Evolutionary conservation across 2,888 invertebrate genomes (phyloP).

Genomic region (Aspidiotus destructor): DNA sequence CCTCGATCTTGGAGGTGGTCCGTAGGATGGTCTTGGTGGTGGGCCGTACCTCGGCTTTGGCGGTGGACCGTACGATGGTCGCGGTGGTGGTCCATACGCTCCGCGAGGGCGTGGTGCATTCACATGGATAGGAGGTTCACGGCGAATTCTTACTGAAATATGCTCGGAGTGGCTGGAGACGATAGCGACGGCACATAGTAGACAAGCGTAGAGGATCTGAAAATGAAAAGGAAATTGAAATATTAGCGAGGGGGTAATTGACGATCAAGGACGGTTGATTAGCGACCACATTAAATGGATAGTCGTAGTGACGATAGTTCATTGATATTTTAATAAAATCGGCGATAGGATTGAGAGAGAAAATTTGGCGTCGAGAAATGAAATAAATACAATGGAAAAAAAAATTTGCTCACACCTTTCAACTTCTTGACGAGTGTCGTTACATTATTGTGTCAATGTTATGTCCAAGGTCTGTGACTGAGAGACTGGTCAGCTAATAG

Average conservation of each 20-base stretch:
- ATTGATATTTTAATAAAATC: no score
- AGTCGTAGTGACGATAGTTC: no score
- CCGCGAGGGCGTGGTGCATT: slow-evolving; percentile 35
- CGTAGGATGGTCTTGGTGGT: slow-evolving; percentile 37
- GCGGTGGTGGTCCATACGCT: slow-evolving; percentile 39
- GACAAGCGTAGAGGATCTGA: slow-evolving; percentile 24
- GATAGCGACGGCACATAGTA: slow-evolving; percentile 11
- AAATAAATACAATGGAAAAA: no score
- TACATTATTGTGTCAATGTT: slow-evolving; percentile 22
- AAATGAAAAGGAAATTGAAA: background rate
- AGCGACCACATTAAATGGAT: no score
- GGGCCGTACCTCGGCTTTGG: slow-evolving; percentile 39
- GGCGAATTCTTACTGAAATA: slow-evolving; percentile 39
- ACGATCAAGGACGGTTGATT: no score
- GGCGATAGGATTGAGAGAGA: no score
- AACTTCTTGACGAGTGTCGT: no score
- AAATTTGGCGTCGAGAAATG: no score
- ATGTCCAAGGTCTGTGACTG: slow-evolving; percentile 15
- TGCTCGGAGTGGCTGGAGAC: slow-evolving; percentile 21
- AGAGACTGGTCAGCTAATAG: slow-evolving; percentile 11
- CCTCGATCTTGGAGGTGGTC: slow-evolving; percentile 33
- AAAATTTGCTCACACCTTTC: no score
- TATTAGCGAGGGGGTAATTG: no score
- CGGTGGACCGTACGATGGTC: slow-evolving; percentile 39
- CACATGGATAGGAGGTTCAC: slow-evolving; percentile 41